Percentiles rank a stretch among this genome's conserved stretches.
Conservation (phyloP, 2,113 vertebrate species). For the Mormyrus iriodes region DNA sequence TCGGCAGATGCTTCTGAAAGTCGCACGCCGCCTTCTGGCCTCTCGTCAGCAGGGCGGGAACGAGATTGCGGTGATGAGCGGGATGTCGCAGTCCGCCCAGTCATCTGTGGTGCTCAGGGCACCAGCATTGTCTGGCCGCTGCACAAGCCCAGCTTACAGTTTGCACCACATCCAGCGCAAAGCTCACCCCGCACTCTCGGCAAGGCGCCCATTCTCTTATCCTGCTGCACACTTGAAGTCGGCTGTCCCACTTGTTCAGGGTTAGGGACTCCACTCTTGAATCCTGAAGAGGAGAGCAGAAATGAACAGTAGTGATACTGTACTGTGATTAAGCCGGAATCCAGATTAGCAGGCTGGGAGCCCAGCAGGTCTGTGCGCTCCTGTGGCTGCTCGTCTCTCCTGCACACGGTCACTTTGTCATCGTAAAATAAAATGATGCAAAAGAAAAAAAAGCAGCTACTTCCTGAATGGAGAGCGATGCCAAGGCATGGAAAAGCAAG, state of each 20-base stretch:
- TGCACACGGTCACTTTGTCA: conserved; percentile 19
- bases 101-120: neutral
- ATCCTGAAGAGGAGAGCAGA: neutral
- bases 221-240: neutral
- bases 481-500: conserved; percentile 34
- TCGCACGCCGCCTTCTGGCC: neutral
- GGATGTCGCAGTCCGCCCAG: too few relatives aligned
- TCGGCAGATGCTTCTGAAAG: neutral
- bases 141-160: neutral
- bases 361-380: neutral
- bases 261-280: conserved; percentile 26
- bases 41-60: neutral
- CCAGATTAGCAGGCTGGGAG: conserved; percentile 16
- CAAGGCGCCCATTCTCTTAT: too few relatives aligned
- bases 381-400: neutral
- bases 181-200: neutral
- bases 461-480: conserved; percentile 31
- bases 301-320: conserved; percentile 12
- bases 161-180: neutral
- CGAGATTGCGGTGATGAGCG: neutral
- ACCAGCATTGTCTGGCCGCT: neutral
- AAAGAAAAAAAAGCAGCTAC: neutral
- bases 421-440: neutral
- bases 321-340: conserved; percentile 18
- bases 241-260: neutral